Conservation (phyloP, 30 jellyfish, hydroid and myxozoan species). For the Hydra vulgaris region DNA sequence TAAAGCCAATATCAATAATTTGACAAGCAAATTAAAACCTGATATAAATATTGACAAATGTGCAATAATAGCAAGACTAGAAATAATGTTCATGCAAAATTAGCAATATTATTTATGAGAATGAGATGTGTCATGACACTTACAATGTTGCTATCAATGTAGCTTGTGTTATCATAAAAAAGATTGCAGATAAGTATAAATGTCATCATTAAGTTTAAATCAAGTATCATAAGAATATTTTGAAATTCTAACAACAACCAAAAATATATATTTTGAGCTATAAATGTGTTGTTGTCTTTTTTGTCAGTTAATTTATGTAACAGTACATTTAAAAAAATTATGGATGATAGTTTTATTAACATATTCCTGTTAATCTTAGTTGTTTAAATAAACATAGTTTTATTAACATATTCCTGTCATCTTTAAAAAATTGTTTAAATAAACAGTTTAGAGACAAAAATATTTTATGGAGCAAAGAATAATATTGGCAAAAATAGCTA, state of each 20-base stretch:
- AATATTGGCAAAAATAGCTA: not conserved
- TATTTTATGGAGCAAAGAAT: not conserved
- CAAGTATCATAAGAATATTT: not conserved
- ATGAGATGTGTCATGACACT: not conserved
- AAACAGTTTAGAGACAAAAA: not conserved
- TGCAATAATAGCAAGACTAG: not conserved
- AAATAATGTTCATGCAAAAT: no score
- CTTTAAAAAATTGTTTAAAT: not conserved
- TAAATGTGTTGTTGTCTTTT: not conserved
- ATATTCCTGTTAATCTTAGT: not conserved
- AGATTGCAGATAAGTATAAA: not conserved
- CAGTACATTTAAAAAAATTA: not conserved
- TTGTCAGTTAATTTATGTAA: not conserved
- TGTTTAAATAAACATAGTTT: not conserved
- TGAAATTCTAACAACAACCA: not conserved
- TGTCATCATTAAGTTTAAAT: not conserved
- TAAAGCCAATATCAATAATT: not conserved
- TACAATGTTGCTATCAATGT: not conserved
- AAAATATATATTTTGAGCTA: not conserved
- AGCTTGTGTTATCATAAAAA: not conserved
- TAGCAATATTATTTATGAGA: not conserved
- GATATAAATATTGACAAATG: not conserved
- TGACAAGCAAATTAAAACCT: not conserved
- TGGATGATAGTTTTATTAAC: not conserved
- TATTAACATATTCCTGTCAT: not conserved